Evolutionary conservation across 2,888 invertebrate genomes (phyloP).

Genomic region (Eupithecia tripunctaria): DNA sequence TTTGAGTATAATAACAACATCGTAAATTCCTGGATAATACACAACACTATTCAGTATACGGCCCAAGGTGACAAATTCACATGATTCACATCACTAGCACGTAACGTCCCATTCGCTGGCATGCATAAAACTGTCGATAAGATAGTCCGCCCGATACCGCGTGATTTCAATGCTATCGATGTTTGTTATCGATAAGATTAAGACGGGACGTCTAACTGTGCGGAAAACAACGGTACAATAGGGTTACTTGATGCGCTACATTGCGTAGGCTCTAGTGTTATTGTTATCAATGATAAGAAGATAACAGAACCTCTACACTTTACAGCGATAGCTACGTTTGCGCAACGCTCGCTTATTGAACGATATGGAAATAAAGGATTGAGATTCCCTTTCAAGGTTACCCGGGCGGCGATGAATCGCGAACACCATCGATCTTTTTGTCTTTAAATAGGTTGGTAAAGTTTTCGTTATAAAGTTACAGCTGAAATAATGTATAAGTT

Average conservation of each 20-base stretch:
- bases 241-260: conserved; percentile 48
- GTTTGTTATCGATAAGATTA: conserved; percentile 70
- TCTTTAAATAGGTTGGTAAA: conserved; percentile 27
- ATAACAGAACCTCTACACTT: conserved; percentile 55
- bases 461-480: conserved; percentile 26
- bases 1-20: not conserved
- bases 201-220: conserved; percentile 60
- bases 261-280: conserved; percentile 53
- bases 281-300: conserved; percentile 59
- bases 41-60: conserved; percentile 45
- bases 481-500: conserved; percentile 38
- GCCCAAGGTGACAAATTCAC: conserved; percentile 44
- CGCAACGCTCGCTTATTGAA: conserved; percentile 34
- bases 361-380: conserved; percentile 31
- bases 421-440: conserved; percentile 35
- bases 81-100: conserved; percentile 48
- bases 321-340: conserved; percentile 29
- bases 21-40: not conserved
- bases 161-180: conserved; percentile 68
- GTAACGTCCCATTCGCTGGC: conserved; percentile 38
- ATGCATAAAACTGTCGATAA: conserved; percentile 58
- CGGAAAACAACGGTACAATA: conserved; percentile 48
- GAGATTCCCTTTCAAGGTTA: conserved; percentile 30
- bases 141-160: conserved; percentile 61
- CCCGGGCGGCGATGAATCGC: conserved; percentile 7